Evolutionary conservation across 2,888 invertebrate species (phyloP).

Genomic region (Fragum whitleyi): DNA sequence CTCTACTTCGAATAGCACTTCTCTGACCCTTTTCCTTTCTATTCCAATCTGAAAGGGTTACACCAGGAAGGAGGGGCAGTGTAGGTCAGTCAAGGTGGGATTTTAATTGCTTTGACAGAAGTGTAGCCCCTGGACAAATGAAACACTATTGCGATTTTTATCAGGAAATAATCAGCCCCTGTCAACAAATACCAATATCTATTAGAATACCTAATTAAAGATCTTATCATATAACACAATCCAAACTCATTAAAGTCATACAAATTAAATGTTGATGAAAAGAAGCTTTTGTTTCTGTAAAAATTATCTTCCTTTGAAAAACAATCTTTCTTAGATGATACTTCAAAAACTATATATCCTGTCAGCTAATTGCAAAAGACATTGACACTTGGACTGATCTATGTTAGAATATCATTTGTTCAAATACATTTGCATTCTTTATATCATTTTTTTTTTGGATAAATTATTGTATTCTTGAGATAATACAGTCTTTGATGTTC

Average conservation of each 20-base stretch:
- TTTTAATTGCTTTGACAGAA: slow-evolving; percentile 9
- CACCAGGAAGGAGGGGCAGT: background rate
- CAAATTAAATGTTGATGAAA: background rate
- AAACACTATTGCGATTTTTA: background rate
- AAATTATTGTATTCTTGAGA: no score
- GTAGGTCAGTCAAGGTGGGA: background rate
- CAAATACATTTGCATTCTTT: background rate
- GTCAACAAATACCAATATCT: background rate
- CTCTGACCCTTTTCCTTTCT: no score
- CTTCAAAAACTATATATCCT: background rate
- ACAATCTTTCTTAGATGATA: background rate
- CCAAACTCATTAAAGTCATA: background rate
- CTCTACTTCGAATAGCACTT: no score
- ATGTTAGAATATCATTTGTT: background rate
- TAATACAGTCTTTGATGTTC: no score
- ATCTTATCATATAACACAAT: slow-evolving; percentile 7
- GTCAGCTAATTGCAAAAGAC: background rate
- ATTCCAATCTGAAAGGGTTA: no score
- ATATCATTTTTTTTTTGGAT: no score
- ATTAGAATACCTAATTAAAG: slow-evolving; percentile 1
- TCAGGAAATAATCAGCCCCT: slow-evolving; percentile 1
- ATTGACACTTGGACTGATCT: background rate
- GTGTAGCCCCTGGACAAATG: background rate
- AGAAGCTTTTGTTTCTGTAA: background rate
- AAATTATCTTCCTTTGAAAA: background rate